Conservation (phyloP, 2,888 invertebrate species). For the Pterostichus niger region DNA sequence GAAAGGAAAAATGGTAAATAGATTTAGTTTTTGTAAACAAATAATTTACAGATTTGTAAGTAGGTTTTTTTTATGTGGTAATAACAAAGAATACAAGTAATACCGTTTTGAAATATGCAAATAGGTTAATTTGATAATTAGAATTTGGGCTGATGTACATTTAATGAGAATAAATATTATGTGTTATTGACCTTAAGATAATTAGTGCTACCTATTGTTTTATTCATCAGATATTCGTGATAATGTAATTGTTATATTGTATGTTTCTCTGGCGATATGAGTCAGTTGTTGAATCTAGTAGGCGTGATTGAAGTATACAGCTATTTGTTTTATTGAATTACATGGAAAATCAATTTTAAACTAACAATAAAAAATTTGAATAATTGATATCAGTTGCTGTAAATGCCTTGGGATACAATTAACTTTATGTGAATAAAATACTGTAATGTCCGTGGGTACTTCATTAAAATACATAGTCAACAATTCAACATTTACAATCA, state of each 20-base stretch:
- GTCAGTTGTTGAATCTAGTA: not conserved
- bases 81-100: not conserved
- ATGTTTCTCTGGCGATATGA: not conserved
- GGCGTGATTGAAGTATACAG: conserved; percentile 38
- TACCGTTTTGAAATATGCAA: conserved; percentile 20
- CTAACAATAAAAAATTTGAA: conserved; percentile 12
- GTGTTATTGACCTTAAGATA: conserved; percentile 46
- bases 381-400: conserved; percentile 12
- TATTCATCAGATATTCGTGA: conserved; percentile 32
- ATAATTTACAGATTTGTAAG: too few species aligned
- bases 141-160: conserved; percentile 15
- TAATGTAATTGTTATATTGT: conserved; percentile 1
- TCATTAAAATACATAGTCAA: not conserved
- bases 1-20: too few species aligned
- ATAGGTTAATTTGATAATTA: conserved; percentile 32
- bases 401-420: conserved; percentile 3
- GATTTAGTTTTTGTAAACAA: too few species aligned
- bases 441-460: not conserved
- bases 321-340: conserved; percentile 31
- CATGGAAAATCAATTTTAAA: conserved; percentile 5
- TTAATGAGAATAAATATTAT: not conserved
- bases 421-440: not conserved
- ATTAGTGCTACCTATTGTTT: conserved; percentile 43
- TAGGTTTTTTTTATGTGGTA: not conserved
- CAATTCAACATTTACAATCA: not conserved